phyloP scores from a whole-genome alignment of 2,797 vertebrate genomes.

The Melanotaenia maccullochi region DNA sequence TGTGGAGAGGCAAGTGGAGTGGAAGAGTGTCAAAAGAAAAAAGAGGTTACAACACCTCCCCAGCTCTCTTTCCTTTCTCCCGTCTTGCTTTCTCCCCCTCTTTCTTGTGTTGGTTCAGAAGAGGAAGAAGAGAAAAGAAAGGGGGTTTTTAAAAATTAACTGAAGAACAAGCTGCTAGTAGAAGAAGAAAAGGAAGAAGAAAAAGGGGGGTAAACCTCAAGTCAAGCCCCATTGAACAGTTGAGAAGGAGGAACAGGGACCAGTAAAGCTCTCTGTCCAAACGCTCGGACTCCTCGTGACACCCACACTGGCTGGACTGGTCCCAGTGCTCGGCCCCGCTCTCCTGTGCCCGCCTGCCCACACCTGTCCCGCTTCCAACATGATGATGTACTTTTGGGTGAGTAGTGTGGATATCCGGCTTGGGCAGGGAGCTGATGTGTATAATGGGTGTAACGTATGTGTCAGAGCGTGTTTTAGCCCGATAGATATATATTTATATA shows the following conservation, averaged over 20 bases:
- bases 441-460: conserved; percentile 24
- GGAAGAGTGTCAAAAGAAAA: conserved; percentile 79
- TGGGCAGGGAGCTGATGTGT: conserved; percentile 9
- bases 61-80: conserved; percentile 50
- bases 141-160: conserved; percentile 57
- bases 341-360: conserved; percentile 48
- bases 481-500: background rate
- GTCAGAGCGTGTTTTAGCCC: conserved; percentile 21
- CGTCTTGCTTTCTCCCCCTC: conserved; percentile 35
- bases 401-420: conserved; percentile 58
- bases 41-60: conserved; percentile 76
- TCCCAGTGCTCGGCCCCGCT: conserved; percentile 58
- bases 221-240: conserved; percentile 67
- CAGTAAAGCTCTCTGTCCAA: conserved; percentile 62
- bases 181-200: conserved; percentile 28
- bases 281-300: conserved; percentile 55
- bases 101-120: conserved; percentile 59
- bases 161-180: conserved; percentile 56
- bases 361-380: conserved; percentile 64
- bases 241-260: conserved; percentile 68
- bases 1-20: conserved; percentile 75
- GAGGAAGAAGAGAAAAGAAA: conserved; percentile 49
- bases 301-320: conserved; percentile 66
- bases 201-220: conserved; percentile 46
- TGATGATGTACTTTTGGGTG: conserved; percentile 87